Conservation (phyloP, 2,888 invertebrate genomes). For the Drosophila eohydei region DNA sequence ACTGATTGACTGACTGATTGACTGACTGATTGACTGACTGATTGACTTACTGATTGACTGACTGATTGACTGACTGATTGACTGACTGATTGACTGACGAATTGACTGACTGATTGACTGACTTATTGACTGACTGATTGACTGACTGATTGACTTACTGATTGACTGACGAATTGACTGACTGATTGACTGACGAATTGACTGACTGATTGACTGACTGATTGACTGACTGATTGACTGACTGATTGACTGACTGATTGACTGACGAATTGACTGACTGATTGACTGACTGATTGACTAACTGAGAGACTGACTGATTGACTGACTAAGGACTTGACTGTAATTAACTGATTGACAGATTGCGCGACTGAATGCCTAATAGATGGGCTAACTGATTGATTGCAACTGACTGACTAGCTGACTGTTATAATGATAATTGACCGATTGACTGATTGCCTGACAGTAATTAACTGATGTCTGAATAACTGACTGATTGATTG, state of each 20-base stretch:
- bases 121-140: neutral
- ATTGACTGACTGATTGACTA: neutral
- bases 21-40: neutral
- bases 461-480: neutral
- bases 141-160: neutral
- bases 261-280: neutral
- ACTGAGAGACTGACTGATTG: neutral
- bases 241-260: neutral
- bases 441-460: no score
- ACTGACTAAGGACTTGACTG: neutral
- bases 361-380: no score
- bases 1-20: no score
- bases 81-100: neutral
- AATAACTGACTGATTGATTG: neutral
- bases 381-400: neutral
- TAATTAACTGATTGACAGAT: neutral
- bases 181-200: neutral
- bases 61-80: neutral
- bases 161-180: neutral
- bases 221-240: neutral
- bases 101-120: neutral
- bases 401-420: neutral
- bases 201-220: neutral
- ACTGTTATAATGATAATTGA: no score
- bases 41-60: neutral